phyloP scores from a whole-genome alignment of 2,888 invertebrate genomes.

The Lasioglossum calceatum region DNA sequence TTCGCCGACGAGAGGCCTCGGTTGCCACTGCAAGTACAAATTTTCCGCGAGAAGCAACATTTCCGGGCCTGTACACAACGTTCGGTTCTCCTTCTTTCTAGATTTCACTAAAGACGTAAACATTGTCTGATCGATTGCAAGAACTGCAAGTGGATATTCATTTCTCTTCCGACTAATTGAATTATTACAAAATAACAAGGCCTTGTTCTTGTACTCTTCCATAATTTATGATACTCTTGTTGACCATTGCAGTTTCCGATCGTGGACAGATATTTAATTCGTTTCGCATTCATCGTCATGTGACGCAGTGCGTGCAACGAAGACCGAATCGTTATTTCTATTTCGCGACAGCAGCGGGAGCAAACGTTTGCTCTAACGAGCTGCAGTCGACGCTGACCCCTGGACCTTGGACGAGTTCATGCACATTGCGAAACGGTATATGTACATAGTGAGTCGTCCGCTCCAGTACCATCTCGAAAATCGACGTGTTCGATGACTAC shows the following conservation, averaged over 20 bases:
- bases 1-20: background rate
- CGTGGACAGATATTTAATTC: background rate
- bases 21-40: background rate
- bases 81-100: background rate
- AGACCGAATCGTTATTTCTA: background rate
- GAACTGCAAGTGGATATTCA: too few relatives aligned
- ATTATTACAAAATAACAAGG: background rate
- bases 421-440: background rate
- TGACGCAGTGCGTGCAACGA: background rate
- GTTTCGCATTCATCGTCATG: background rate
- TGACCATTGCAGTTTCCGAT: background rate
- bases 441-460: background rate
- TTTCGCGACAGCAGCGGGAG: background rate
- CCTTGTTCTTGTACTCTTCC: background rate
- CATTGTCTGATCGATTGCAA: too few relatives aligned
- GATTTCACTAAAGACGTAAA: too few relatives aligned
- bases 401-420: conserved; percentile 32
- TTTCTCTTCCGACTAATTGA: background rate
- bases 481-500: background rate
- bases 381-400: conserved; percentile 38
- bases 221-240: background rate
- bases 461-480: background rate
- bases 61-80: background rate
- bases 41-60: background rate
- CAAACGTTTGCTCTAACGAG: background rate